Percentiles rank a stretch among this genome's conserved stretches.
phyloP scores from a whole-genome alignment of 1,140 invertebrate genomes.

The Dendrolimus kikuchii region DNA sequence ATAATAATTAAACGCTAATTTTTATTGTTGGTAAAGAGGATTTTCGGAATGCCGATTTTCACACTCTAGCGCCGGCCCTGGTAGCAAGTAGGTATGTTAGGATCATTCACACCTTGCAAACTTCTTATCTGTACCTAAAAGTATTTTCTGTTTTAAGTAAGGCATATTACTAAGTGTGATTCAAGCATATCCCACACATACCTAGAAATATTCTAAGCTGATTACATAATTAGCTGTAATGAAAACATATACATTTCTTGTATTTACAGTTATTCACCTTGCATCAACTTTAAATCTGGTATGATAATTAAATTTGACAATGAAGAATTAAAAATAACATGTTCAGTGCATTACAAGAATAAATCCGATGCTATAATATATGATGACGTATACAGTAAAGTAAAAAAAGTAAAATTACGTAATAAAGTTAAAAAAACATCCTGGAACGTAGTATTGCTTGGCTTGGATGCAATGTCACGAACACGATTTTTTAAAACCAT shows the following conservation, averaged over 20 bases:
- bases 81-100: no score
- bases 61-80: no score
- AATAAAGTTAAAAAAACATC: constrained; percentile 5
- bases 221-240: not conserved
- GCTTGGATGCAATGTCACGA: constrained; percentile 87
- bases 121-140: no score
- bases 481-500: constrained; percentile 84
- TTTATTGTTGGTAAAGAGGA: no score
- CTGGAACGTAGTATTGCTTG: constrained; percentile 81
- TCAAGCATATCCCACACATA: no score
- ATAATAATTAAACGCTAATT: no score
- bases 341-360: constrained; percentile 11
- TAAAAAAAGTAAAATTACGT: constrained; percentile 20
- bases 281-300: constrained; percentile 28
- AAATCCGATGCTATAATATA: constrained; percentile 24
- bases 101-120: no score
- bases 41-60: no score
- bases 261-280: constrained; percentile 29
- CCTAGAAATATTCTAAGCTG: no score
- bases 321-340: constrained; percentile 39
- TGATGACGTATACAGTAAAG: constrained; percentile 34
- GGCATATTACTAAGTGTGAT: no score
- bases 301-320: constrained; percentile 18
- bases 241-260: not conserved
- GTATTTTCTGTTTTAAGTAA: no score